These are phyloP conservation scores for Rhynchotus rufescens DNA, from an alignment of 2,797 vertebrate species.

Conservation along the genomic window DNA sequence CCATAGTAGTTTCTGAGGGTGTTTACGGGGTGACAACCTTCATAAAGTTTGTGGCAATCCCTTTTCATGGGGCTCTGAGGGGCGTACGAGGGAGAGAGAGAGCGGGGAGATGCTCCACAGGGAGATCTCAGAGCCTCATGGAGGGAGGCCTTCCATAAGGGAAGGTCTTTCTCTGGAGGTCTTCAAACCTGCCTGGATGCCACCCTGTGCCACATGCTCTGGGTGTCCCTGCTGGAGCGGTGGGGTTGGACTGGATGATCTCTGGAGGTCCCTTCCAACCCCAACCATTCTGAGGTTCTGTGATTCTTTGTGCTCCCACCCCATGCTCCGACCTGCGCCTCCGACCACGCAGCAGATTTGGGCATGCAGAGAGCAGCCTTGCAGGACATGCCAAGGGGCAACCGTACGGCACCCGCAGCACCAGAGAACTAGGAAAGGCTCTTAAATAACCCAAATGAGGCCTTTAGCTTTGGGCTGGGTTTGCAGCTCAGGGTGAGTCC, in stretches of 20 bases:
- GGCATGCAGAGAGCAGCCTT: accelerated
- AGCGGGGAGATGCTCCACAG: accelerated
- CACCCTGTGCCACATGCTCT: too few species aligned
- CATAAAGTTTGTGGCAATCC: neutral
- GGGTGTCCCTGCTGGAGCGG: too few species aligned
- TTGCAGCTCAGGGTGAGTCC: too few species aligned
- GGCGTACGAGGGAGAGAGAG: accelerated
- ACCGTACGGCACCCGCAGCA: accelerated
- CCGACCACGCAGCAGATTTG: neutral
- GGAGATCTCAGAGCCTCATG: neutral
- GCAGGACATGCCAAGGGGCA: neutral
- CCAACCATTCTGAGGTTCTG: too few species aligned
- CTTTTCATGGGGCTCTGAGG: neutral
- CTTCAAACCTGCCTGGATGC: too few species aligned
- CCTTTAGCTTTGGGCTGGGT: too few species aligned
- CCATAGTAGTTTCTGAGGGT: neutral
- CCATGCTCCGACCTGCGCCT: too few species aligned
- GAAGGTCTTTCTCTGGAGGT: too few species aligned
- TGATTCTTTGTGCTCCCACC: neutral
- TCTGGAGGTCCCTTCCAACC: too few species aligned
- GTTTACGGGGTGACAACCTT: neutral
- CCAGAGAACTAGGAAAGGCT: too few species aligned
- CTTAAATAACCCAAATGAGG: too few species aligned
- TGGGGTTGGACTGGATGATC: too few species aligned
- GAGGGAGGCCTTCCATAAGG: neutral